Percentiles rank a stretch among this genome's conserved stretches.
Conservation (phyloP, 2,113 vertebrate genomes). For the Empidonax alnorum region DNA sequence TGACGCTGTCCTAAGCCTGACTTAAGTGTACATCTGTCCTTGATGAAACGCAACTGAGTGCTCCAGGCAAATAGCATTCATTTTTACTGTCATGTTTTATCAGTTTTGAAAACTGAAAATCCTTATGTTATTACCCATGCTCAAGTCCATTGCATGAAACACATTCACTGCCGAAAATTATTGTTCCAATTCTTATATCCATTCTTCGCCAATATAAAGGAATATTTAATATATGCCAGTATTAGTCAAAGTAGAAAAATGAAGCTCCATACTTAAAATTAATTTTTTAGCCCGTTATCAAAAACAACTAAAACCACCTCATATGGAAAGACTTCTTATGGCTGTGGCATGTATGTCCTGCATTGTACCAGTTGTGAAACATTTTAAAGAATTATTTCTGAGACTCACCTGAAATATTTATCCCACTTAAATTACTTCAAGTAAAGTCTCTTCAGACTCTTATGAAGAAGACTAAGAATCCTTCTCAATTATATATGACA, state of each 20-base stretch:
- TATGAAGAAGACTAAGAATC: neutral
- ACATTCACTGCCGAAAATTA: neutral
- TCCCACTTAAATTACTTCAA: neutral
- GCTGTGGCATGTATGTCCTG: neutral
- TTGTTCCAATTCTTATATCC: neutral
- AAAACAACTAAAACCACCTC: neutral
- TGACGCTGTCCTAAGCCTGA: neutral
- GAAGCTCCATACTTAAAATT: neutral
- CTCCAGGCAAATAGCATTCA: neutral
- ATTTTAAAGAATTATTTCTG: neutral
- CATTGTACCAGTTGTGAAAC: neutral
- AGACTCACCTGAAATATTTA: neutral
- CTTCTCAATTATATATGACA: neutral
- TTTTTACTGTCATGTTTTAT: neutral
- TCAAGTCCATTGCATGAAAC: neutral
- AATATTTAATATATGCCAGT: neutral
- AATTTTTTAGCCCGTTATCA: neutral
- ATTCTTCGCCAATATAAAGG: neutral
- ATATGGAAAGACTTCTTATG: neutral
- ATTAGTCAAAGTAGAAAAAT: neutral
- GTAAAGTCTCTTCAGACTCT: neutral
- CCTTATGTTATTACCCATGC: neutral
- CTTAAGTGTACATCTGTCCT: neutral
- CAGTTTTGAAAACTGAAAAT: neutral
- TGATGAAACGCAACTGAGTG: neutral